These are phyloP conservation scores for Amaurobius ferox DNA, from an alignment of 2,888 invertebrate genomes.

Conservation along the genomic window DNA sequence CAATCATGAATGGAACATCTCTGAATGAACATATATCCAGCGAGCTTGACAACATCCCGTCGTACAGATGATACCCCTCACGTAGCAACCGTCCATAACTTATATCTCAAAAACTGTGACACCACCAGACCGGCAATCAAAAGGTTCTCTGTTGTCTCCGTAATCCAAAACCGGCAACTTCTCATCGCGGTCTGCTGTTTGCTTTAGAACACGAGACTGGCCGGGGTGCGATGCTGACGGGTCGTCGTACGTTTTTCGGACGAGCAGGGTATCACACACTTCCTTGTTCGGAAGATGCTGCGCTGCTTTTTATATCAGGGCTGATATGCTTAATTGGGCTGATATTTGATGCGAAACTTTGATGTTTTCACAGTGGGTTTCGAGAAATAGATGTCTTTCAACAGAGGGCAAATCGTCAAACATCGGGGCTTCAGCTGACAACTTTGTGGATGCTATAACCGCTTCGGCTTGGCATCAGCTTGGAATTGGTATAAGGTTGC, in stretches of 20 bases:
- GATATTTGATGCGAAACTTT: slow-evolving; percentile 1
- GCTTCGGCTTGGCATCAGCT: too few species aligned
- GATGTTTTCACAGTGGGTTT: background rate
- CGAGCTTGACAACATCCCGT: background rate
- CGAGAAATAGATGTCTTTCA: background rate
- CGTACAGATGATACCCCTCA: slow-evolving; percentile 7
- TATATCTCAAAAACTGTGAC: background rate
- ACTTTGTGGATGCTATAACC: background rate
- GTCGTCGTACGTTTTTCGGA: background rate
- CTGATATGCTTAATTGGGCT: slow-evolving; percentile 1
- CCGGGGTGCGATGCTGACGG: background rate
- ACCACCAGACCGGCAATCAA: background rate
- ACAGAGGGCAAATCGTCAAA: background rate
- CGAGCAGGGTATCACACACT: too few species aligned
- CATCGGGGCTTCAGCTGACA: background rate
- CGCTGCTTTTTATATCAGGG: background rate
- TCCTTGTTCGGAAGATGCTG: too few species aligned
- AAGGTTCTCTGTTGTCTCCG: background rate
- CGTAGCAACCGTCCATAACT: slow-evolving; percentile 1
- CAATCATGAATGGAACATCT: too few species aligned
- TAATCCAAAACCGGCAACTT: background rate
- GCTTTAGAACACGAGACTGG: slow-evolving; percentile 3
- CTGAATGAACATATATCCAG: too few species aligned
- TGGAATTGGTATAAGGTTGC: too few species aligned
- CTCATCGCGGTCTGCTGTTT: background rate